Percentiles rank a stretch among this genome's conserved stretches.
Evolutionary conservation across 2,113 vertebrate species (phyloP).

Genomic region (Petroica traversi): DNA sequence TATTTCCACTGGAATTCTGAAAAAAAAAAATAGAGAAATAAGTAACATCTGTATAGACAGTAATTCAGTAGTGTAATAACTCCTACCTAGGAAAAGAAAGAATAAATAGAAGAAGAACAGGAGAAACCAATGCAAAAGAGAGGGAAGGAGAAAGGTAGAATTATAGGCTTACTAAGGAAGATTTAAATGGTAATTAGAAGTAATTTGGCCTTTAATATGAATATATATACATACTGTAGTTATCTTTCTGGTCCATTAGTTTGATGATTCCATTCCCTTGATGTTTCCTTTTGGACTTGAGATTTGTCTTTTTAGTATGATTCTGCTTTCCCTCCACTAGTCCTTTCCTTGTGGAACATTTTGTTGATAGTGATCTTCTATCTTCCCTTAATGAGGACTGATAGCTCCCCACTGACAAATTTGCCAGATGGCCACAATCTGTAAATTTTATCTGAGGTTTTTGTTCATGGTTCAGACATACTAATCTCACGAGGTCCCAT

Average conservation of each 20-base stretch:
- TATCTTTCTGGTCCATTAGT: not conserved
- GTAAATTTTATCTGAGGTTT: not conserved
- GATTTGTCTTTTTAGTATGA: not conserved
- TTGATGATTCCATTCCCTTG: not conserved
- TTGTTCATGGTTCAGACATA: not conserved
- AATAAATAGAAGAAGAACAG: not conserved
- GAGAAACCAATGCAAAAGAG: not conserved
- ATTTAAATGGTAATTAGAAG: not conserved
- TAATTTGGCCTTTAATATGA: not conserved
- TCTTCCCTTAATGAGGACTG: not conserved
- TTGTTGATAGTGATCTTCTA: not conserved
- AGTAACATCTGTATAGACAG: not conserved
- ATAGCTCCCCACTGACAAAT: not conserved
- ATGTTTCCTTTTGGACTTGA: not conserved
- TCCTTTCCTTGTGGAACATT: not conserved
- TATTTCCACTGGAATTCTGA: not conserved
- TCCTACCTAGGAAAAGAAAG: not conserved
- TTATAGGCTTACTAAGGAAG: not conserved
- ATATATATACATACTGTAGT: not conserved
- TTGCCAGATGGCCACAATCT: slow-evolving; percentile 12
- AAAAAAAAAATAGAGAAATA: not conserved
- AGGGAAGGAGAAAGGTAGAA: not conserved
- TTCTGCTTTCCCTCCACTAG: not conserved
- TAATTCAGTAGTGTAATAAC: not conserved
- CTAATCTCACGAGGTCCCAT: not conserved